Base-by-base conservation (phyloP, 1,140 invertebrate species). In the Orussus abietinus region DNA sequence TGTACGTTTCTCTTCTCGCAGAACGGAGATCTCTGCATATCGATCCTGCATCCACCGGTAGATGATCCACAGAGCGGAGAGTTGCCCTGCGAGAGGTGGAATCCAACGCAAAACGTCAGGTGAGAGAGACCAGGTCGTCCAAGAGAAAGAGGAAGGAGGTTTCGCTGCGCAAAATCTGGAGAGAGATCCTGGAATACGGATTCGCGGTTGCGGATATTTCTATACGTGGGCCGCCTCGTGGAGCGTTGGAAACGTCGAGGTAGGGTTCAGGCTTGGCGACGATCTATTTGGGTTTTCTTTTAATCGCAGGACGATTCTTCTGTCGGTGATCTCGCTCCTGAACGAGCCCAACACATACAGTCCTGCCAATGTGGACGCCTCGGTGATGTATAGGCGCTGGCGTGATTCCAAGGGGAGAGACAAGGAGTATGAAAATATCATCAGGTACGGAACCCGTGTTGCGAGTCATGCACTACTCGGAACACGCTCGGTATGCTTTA, bases 281-380 rank as follows among this genome's bases (percentile, higher is more conserved):
- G n/a, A n/a, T n/a, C n/a, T n/a, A n/a, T n/a, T n/a, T n/a, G n/a
- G n/a, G n/a, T n/a, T n/a, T n/a, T n/a, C n/a, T n/a, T n/a, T n/a
- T n/a, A n/a, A n/a, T 10, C 41, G 42, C 61, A 85, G 96, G 66
- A 99, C 96, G 40, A 94, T 99, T 62, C 76, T 99, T 39, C 79
- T 99, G 19, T 98, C 94, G 53, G 96, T 99, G 33, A 99, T 99
- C 55, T 99, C 96, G 12, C 78, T 99, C 30, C 77, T 99, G 49
- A 99, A 99, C 76, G 97, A 99, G 75, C 97, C 97, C 31, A 99
- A 99, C 76, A 99, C 96, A 53, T 98, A 87, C 71, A 98, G 95
- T 64, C 96, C 97, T 22, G 97, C 97, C 38, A 99, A 99, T 74
- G 97, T 99, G 11, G 97, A 99, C 78, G 96, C 97, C 13, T 97